Evolutionary conservation across 2,888 invertebrate genomes (phyloP).

Genomic region (Prenolepis imparis): DNA sequence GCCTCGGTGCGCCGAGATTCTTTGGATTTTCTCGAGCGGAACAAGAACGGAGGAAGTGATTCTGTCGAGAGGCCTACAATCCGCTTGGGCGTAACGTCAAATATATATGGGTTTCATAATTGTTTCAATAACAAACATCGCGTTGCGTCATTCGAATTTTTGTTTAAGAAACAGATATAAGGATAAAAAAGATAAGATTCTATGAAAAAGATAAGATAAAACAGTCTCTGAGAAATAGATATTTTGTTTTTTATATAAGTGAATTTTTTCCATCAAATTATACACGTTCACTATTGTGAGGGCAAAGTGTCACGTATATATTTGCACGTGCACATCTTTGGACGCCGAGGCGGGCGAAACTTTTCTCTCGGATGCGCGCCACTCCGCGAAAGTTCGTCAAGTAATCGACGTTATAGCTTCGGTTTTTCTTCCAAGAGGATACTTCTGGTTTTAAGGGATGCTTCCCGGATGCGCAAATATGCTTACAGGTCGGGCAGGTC

Average conservation of each 20-base stretch:
- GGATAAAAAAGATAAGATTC: not conserved
- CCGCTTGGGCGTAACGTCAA: not conserved
- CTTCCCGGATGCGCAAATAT: slow-evolving; percentile 41
- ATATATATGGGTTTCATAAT: not conserved
- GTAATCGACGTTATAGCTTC: slow-evolving; percentile 24
- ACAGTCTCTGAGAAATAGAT: not conserved
- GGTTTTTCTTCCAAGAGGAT: slow-evolving; percentile 25
- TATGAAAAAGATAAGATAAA: not conserved
- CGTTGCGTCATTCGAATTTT: not conserved
- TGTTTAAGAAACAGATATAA: not conserved
- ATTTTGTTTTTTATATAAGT: not conserved
- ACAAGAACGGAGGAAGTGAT: slow-evolving; percentile 50
- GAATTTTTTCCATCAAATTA: slow-evolving; percentile 1
- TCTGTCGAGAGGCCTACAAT: slow-evolving; percentile 18
- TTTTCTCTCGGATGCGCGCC: not conserved
- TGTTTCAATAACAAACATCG: not conserved
- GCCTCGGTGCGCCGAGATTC: slow-evolving; percentile 39
- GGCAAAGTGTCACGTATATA: not conserved
- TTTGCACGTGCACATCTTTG: not conserved
- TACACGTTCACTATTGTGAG: not conserved
- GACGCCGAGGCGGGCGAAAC: not conserved
- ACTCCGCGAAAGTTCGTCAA: slow-evolving; percentile 12
- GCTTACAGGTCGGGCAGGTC: not conserved
- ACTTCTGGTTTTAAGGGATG: not conserved
- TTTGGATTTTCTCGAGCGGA: slow-evolving; percentile 43